These are phyloP conservation scores for Heliconius ethilla DNA, from an alignment of 2,888 invertebrate species.

Conservation along the genomic window DNA sequence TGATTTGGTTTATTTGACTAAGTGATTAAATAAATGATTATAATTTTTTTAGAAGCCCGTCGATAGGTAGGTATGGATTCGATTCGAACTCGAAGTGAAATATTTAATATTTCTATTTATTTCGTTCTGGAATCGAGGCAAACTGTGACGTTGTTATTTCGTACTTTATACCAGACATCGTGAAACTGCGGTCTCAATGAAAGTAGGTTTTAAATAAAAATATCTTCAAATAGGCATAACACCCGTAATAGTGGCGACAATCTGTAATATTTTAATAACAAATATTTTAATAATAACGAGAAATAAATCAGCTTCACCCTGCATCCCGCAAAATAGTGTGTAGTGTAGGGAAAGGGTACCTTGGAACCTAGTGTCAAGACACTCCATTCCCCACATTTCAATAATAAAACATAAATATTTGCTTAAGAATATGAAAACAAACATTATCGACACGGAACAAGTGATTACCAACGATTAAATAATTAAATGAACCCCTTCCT, in stretches of 20 bases:
- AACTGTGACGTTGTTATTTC: not conserved
- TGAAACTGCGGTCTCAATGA: too few species aligned
- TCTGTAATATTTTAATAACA: too few species aligned
- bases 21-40: conserved; percentile 28
- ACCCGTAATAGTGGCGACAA: too few species aligned
- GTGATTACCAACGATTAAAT: conserved; percentile 47
- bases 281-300: too few species aligned
- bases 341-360: too few species aligned
- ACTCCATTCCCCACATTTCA: not conserved
- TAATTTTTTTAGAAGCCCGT: not conserved
- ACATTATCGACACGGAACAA: conserved; percentile 26
- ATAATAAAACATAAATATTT: not conserved
- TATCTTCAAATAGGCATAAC: too few species aligned
- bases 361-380: too few species aligned
- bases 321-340: too few species aligned
- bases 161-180: not conserved
- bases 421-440: conserved; percentile 6
- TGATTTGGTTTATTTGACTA: conserved; percentile 22
- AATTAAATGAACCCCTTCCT: conserved; percentile 49
- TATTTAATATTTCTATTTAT: not conserved
- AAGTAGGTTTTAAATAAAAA: too few species aligned
- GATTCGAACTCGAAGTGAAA: not conserved
- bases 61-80: not conserved
- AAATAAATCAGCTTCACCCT: too few species aligned
- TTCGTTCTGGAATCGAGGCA: not conserved